Conservation (phyloP, 2,888 invertebrate species). For the Latheticus oryzae region DNA sequence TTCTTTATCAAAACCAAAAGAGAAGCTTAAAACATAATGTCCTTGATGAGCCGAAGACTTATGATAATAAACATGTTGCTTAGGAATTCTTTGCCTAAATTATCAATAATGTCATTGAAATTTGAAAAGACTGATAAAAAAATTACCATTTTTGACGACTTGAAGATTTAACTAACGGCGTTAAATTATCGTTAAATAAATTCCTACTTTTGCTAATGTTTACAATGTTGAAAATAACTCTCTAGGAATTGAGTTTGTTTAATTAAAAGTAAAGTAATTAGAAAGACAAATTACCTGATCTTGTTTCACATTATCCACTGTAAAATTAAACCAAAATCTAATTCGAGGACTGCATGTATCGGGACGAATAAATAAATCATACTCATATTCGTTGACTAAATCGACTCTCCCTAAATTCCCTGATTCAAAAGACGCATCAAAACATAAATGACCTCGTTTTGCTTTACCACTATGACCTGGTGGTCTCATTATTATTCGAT, state of each 20-base stretch:
- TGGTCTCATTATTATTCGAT: slow-evolving; percentile 86
- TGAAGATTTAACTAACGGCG: slow-evolving; percentile 93
- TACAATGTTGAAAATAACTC: slow-evolving; percentile 96
- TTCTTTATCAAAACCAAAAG: slow-evolving; percentile 94
- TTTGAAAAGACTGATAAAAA: neutral
- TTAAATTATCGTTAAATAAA: slow-evolving; percentile 89
- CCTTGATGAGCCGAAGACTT: slow-evolving; percentile 89
- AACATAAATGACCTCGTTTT: slow-evolving; percentile 94
- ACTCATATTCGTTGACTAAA: slow-evolving; percentile 92
- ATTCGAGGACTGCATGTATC: slow-evolving; percentile 95
- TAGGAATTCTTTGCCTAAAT: slow-evolving; percentile 80
- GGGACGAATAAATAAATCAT: slow-evolving; percentile 94
- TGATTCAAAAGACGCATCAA: slow-evolving; percentile 97
- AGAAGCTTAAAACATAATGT: slow-evolving; percentile 92
- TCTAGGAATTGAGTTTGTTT: slow-evolving; percentile 69
- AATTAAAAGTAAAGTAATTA: slow-evolving; percentile 9
- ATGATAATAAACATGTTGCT: slow-evolving; percentile 91
- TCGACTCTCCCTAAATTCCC: slow-evolving; percentile 97
- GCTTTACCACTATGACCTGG: slow-evolving; percentile 95
- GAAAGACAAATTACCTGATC: slow-evolving; percentile 77
- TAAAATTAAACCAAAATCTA: slow-evolving; percentile 98
- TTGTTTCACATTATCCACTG: slow-evolving; percentile 93
- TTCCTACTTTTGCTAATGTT: slow-evolving; percentile 95
- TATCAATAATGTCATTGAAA: slow-evolving; percentile 6
- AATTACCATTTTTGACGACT: slow-evolving; percentile 90